A percentile compares a stretch with the other conserved stretches of the same genome.
Conservation (phyloP, 1,140 invertebrate genomes). For the Steinernema feltiae region DNA sequence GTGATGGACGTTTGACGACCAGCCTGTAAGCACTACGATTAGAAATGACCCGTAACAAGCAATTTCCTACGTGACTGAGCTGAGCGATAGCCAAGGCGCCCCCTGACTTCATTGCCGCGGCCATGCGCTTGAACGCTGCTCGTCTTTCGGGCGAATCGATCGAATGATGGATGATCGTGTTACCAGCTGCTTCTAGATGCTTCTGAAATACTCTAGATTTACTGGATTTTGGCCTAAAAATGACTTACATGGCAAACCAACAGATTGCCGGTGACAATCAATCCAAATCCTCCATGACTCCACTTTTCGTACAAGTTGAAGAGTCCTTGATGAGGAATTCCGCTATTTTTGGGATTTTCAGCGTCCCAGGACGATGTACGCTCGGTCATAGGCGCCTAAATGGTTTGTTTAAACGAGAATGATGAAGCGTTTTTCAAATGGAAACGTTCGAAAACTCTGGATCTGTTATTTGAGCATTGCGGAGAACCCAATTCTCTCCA, state of each 20-base stretch:
- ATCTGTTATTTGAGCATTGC: too few species aligned
- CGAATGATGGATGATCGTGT: slow-evolving; percentile 17
- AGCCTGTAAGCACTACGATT: slow-evolving; percentile 9
- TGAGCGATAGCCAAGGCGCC: slow-evolving; percentile 31
- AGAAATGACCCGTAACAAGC: not conserved
- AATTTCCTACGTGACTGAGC: slow-evolving; percentile 20
- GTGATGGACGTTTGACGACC: slow-evolving; percentile 37
- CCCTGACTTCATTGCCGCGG: slow-evolving; percentile 18
- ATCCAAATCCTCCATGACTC: slow-evolving; percentile 39
- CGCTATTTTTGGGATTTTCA: slow-evolving; percentile 24
- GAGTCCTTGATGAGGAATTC: slow-evolving; percentile 34
- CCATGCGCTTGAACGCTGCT: slow-evolving; percentile 16
- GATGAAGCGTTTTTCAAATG: too few species aligned
- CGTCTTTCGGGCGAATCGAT: slow-evolving; percentile 5
- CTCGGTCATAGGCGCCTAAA: slow-evolving; percentile 35
- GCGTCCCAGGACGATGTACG: slow-evolving; percentile 19
- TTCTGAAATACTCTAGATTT: slow-evolving; percentile 13
- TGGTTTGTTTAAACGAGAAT: not conserved
- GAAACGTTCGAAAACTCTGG: too few species aligned
- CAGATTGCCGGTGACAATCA: slow-evolving; percentile 42
- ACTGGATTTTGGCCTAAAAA: not conserved
- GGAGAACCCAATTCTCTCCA: too few species aligned
- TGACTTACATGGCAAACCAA: slow-evolving; percentile 26
- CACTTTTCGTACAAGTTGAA: slow-evolving; percentile 42
- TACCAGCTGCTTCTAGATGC: slow-evolving; percentile 20